Evolutionary conservation across 2,888 invertebrate species (phyloP), one percentile per base, ranked within the genome.

Genomic region (Epirrhoe alternata): DNA sequence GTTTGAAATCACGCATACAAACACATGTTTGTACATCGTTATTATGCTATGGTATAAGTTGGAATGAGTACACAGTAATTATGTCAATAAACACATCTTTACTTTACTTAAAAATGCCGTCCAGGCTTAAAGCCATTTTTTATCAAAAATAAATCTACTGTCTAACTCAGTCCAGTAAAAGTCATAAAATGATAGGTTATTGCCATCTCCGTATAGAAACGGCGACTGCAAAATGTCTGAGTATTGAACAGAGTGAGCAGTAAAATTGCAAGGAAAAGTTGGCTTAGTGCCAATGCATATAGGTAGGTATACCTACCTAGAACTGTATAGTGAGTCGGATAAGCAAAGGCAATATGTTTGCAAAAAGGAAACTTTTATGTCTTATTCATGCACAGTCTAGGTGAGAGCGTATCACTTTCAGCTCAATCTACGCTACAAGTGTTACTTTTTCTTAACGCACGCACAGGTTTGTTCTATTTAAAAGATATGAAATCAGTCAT

Each of bases 211-310:
- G 84, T 85, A 82, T 83, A 87, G 85, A 82, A 24, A 84, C 81
- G 77, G 77, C 78, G 81, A 80, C 86, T 86, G 86, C 84, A 82
- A 86, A 88, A 85, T 82, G 82, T 85, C 83, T 78, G 76, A 74
- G 83, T 84, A 85, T 86, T 80, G 83, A 86, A 80, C 80, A 78
- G 78, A 73, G 77, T 75, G 69, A 76, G 77, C 83, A 80, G 86
- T 87, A 85, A 88, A 87, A 86, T 83, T 85, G 88, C 88, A 88
- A 82, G 86, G 86, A 86, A 88, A 90, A 86, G 82, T 87, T 90
- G 92, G 92, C 87, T 52, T 49, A 24, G 52, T 51, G 86, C 92
- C 92, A 90, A 16, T 16, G 47, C 14, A 7, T 14, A 47, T 14
- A 47, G n/a, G n/a, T n/a, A n/a, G n/a, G n/a, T 7, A 5, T 47